Conservation (phyloP, 2,113 vertebrate species). For the Atractosteus spatula region DNA sequence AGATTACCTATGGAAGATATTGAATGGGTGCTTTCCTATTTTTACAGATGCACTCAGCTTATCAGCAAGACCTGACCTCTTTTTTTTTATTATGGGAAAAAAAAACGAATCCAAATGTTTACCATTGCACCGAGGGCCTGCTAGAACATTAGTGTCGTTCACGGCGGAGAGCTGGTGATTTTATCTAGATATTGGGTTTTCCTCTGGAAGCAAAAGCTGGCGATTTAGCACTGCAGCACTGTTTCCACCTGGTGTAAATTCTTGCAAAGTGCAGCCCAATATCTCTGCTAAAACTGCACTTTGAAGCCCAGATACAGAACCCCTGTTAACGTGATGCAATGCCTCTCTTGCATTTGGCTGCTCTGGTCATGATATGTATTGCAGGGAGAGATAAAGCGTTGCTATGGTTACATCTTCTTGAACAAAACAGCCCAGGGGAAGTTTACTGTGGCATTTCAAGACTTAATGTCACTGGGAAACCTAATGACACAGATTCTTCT, state of each 20-base stretch:
- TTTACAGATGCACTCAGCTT: no score
- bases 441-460: slow-evolving; percentile 5
- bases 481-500: slow-evolving; percentile 1
- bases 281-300: not conserved
- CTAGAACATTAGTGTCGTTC: not conserved
- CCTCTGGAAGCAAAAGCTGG: not conserved
- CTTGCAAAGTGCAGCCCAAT: not conserved
- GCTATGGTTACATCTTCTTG: slow-evolving; percentile 3
- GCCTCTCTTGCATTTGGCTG: not conserved
- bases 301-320: not conserved
- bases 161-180: not conserved
- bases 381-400: not conserved
- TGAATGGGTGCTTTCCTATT: no score
- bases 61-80: no score
- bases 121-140: not conserved
- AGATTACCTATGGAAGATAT: no score
- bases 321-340: not conserved
- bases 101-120: not conserved
- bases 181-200: not conserved
- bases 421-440: not conserved
- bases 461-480: slow-evolving; percentile 12
- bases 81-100: no score
- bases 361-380: not conserved
- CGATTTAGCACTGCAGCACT: slow-evolving; percentile 2
- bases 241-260: slow-evolving; percentile 7